These are phyloP conservation scores for Camelus dromedarius DNA, from an alignment of 2,113 vertebrate genomes.

Conservation along the genomic window DNA sequence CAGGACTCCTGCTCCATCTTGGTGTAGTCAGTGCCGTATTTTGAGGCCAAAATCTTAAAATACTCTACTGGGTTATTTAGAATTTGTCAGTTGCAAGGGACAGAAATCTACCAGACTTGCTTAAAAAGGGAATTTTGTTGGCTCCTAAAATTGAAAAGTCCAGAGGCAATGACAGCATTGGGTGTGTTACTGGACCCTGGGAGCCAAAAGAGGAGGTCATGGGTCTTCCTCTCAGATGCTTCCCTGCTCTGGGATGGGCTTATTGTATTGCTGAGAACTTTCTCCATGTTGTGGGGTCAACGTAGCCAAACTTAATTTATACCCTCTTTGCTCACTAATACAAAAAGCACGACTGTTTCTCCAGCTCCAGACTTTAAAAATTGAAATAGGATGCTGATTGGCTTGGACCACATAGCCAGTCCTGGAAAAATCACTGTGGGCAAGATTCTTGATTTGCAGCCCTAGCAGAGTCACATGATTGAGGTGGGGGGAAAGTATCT, in stretches of 20 bases:
- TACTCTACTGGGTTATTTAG: neutral
- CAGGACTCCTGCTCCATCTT: neutral
- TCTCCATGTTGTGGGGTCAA: neutral
- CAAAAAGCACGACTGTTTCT: neutral
- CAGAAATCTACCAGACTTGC: neutral
- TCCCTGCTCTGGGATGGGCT: neutral
- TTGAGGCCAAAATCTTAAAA: conserved; percentile 34
- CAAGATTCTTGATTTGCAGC: neutral
- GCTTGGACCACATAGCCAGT: neutral
- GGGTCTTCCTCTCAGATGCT: neutral
- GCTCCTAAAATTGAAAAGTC: neutral
- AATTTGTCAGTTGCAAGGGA: neutral
- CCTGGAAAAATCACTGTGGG: neutral
- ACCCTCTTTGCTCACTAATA: neutral
- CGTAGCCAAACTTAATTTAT: neutral
- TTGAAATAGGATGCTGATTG: neutral
- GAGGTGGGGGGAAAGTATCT: neutral
- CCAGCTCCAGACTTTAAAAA: neutral
- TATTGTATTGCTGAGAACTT: neutral
- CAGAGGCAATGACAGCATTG: neutral
- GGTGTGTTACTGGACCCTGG: neutral
- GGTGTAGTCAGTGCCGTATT: conserved; percentile 31
- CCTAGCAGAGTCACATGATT: neutral
- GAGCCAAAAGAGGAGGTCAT: neutral
- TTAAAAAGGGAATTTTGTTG: neutral